Conservation (phyloP, 53 echinoderm and acorn worm species). For the Holothuria leucospilota region DNA sequence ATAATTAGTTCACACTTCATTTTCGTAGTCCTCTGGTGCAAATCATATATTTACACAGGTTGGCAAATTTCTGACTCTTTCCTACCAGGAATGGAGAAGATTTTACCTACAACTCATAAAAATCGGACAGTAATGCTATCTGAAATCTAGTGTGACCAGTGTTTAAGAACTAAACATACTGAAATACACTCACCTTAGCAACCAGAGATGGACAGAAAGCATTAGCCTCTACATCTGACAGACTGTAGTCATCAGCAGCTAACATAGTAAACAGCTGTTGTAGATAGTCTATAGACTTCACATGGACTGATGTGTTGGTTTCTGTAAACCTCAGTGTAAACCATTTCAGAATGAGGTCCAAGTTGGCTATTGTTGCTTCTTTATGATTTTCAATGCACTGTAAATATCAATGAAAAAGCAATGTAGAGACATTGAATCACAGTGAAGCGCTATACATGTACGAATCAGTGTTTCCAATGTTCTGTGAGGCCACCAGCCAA, state of each 20-base stretch:
- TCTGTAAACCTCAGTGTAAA: conserved; percentile 88
- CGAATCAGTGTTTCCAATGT: no score
- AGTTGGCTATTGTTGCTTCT: conserved; percentile 80
- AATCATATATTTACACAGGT: no score
- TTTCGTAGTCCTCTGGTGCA: no score
- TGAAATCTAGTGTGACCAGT: no score
- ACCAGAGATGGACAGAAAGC: conserved; percentile 40
- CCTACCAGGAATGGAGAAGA: no score
- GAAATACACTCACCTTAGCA: conserved; percentile 24
- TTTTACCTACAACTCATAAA: no score
- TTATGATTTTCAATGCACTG: conserved; percentile 66
- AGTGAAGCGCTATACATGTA: not conserved
- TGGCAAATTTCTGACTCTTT: no score
- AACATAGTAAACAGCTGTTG: conserved; percentile 75
- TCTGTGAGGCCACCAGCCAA: no score
- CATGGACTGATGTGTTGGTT: conserved; percentile 86
- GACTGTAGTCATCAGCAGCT: conserved; percentile 75
- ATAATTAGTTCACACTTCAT: no score
- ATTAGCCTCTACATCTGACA: conserved; percentile 84
- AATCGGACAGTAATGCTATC: no score
- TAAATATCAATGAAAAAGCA: not conserved
- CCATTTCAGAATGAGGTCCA: conserved; percentile 88
- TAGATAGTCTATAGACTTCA: conserved; percentile 86
- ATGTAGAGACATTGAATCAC: not conserved
- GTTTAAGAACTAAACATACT: no score